Evolutionary conservation across 2,797 vertebrate species (phyloP).

Genomic region (Selene dorsalis): DNA sequence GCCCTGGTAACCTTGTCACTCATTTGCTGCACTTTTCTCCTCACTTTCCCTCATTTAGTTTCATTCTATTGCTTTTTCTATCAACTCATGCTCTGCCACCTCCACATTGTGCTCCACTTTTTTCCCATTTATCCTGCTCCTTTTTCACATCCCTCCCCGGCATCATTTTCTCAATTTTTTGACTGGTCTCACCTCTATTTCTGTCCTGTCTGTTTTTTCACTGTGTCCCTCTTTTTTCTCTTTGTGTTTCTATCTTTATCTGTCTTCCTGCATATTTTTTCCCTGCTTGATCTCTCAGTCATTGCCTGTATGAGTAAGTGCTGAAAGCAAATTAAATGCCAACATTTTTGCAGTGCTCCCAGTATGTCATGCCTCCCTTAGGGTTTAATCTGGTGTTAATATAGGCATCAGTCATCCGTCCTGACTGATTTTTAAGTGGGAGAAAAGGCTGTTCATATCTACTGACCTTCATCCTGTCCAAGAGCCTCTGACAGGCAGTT

Average conservation of each 20-base stretch:
- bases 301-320: constrained; percentile 21
- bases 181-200: constrained; percentile 57
- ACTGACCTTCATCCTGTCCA: constrained; percentile 36
- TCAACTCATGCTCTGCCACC: constrained; percentile 61
- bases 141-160: constrained; percentile 50
- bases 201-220: constrained; percentile 31
- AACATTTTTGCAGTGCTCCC: constrained; percentile 27
- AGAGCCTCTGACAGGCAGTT: constrained; percentile 10
- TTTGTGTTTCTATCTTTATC: not conserved
- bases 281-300: constrained; percentile 17
- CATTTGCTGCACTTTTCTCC: constrained; percentile 60
- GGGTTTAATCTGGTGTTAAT: constrained; percentile 53
- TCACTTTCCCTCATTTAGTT: constrained; percentile 64
- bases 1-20: constrained; percentile 54
- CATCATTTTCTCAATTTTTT: constrained; percentile 58
- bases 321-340: constrained; percentile 46
- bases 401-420: constrained; percentile 47
- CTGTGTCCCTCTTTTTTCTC: not conserved
- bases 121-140: constrained; percentile 54
- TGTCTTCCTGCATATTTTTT: constrained; percentile 17
- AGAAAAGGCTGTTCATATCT: constrained; percentile 23
- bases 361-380: not conserved
- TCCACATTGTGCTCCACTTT: constrained; percentile 58
- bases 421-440: constrained; percentile 33
- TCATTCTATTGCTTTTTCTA: constrained; percentile 62